Evolutionary conservation across 2,797 vertebrate genomes (phyloP).

Genomic region (Lepidocolaptes lacrymiger): DNA sequence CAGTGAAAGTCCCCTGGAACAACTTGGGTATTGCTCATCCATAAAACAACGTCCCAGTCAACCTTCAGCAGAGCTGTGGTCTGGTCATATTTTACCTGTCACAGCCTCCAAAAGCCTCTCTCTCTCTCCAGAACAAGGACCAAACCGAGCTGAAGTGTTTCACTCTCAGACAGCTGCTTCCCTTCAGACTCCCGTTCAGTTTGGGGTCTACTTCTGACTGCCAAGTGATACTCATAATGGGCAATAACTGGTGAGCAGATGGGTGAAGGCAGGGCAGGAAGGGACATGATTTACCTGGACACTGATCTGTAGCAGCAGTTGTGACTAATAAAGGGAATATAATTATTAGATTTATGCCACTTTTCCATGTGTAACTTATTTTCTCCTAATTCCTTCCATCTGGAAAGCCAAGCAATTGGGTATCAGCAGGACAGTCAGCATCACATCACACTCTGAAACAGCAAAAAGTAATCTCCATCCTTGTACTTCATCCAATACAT

Average conservation of each 20-base stretch:
- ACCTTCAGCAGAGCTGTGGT: background rate
- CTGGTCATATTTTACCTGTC: background rate
- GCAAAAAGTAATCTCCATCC: background rate
- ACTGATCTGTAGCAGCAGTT: background rate
- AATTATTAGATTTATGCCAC: background rate
- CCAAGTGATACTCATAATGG: fast-evolving
- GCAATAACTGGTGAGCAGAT: background rate
- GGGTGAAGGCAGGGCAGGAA: background rate
- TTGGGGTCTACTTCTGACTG: background rate
- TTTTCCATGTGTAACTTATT: background rate
- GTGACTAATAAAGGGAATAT: background rate
- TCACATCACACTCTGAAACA: background rate
- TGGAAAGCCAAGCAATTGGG: background rate
- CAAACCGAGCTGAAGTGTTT: background rate
- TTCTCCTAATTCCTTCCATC: background rate
- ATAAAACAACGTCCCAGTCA: background rate
- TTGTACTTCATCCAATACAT: background rate
- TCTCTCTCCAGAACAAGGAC: background rate
- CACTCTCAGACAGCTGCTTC: background rate
- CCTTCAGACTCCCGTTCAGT: background rate
- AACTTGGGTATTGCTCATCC: fast-evolving
- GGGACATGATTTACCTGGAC: background rate
- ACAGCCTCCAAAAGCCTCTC: background rate
- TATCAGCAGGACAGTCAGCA: background rate
- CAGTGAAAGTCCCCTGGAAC: background rate